Conservation (phyloP, 2,888 invertebrate species). For the Hoplodrina ambigua region DNA sequence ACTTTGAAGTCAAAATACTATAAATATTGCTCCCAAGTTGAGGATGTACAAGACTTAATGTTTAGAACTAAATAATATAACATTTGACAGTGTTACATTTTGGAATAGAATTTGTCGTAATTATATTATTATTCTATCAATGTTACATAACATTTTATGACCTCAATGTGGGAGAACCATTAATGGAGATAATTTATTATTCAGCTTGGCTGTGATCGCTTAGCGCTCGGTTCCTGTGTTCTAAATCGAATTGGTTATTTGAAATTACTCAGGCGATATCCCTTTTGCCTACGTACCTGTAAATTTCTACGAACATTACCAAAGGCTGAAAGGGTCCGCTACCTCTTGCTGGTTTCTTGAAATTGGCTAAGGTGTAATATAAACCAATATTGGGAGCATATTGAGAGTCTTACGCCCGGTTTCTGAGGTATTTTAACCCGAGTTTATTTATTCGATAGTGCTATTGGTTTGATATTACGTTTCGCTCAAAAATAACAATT, state of each 20-base stretch:
- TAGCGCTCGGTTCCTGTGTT: constrained; percentile 17
- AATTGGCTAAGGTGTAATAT: constrained; percentile 4
- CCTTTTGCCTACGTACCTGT: constrained; percentile 10
- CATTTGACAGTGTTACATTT: background rate
- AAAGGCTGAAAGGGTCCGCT: constrained; percentile 15
- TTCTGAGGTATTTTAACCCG: background rate
- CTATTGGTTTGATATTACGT: background rate
- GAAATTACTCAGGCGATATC: constrained; percentile 27
- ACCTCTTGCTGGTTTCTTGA: background rate
- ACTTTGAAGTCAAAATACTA: too few species aligned
- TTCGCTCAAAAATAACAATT: too few species aligned
- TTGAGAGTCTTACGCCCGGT: background rate
- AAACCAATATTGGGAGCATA: background rate
- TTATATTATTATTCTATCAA: constrained; percentile 17
- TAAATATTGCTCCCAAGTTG: too few species aligned
- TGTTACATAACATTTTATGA: constrained; percentile 27
- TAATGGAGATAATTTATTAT: constrained; percentile 31
- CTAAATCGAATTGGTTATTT: constrained; percentile 32
- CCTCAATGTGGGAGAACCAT: constrained; percentile 14
- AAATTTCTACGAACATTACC: constrained; percentile 11
- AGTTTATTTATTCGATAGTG: background rate
- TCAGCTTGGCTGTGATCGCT: constrained; percentile 23
- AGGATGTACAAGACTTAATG: too few species aligned
- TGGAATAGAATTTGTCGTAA: constrained; percentile 14
- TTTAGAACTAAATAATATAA: too few species aligned